Conservation (phyloP, 2,113 vertebrate species). For the Rhabdomys dilectus region DNA sequence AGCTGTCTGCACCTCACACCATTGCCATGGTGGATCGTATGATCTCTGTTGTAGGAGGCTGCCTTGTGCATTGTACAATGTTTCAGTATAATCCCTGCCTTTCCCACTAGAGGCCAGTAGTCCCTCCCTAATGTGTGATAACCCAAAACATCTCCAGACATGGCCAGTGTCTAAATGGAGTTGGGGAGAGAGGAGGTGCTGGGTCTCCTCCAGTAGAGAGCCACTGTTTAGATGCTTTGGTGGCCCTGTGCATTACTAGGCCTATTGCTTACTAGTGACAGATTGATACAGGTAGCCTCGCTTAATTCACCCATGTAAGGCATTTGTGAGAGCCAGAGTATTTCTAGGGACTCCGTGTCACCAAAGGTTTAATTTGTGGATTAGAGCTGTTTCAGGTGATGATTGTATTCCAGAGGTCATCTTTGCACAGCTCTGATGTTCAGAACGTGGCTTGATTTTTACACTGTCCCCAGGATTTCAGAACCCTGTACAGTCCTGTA, state of each 20-base stretch:
- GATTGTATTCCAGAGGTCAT: background rate
- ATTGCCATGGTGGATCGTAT: background rate
- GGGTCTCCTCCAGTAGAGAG: background rate
- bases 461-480: background rate
- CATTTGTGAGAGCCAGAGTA: background rate
- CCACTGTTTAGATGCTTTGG: background rate
- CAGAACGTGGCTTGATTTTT: background rate
- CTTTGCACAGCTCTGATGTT: background rate
- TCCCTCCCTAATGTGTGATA: background rate
- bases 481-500: background rate
- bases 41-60: background rate
- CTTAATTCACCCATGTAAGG: background rate
- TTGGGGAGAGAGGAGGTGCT: too few species aligned
- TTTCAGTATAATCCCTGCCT: background rate
- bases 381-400: background rate
- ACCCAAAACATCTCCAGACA: background rate
- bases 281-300: background rate
- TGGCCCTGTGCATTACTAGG: background rate
- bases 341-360: background rate
- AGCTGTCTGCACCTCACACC: background rate
- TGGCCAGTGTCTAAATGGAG: background rate
- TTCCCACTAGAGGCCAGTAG: background rate
- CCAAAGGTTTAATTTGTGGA: conserved; percentile 4
- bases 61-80: background rate
- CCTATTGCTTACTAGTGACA: background rate